Base-by-base conservation (phyloP, 2,797 vertebrate species). In the Gymnoscopelus microlampas region DNA sequence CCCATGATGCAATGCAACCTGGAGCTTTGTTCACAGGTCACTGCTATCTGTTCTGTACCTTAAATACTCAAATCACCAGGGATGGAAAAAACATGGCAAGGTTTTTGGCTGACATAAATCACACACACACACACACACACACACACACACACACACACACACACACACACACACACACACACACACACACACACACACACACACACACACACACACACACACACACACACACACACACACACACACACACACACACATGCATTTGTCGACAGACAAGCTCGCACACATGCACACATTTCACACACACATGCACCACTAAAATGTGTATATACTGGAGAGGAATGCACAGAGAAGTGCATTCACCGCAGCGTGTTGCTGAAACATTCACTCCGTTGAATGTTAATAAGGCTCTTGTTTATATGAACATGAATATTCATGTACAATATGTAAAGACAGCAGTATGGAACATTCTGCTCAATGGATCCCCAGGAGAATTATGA, bases 341-440 rank as follows among this genome's bases (percentile, higher is more conserved):
- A 74, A 67, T 44, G 39, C 9, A 10, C 39, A 8, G 39, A 35
- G 32, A 44, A 44, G 39, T 10, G 62, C 78, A 67, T 68, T 76
- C 78, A 76, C 83, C 77, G 71, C 76, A 66, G 78, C 70, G 15
- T 69, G 74, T 58, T 63, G 32, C 77, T 55, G 66, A 80, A 79
- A 68, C 76, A 65, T 73, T 68, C 68, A 68, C 73, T 70, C 60
- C 47, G 71, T 8, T 79, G 70, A 89, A 87, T 87, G 75, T 77
- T 80, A 86, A 75, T 65, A 69, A 85, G 68, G 26, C 39, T 61
- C 11, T 53, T 53, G 60, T 82, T 75, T 84, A 78, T 84, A 78
- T 78, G 69, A 44, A 44, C 9, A 44, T 88, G 81, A 88, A 89
- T 88, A 88, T 90, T 78, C 84, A 88, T 87, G 77, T 81, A 74